These are phyloP conservation scores for Engraulis encrasicolus DNA, from an alignment of 2,113 vertebrate species.

Conservation along the genomic window DNA sequence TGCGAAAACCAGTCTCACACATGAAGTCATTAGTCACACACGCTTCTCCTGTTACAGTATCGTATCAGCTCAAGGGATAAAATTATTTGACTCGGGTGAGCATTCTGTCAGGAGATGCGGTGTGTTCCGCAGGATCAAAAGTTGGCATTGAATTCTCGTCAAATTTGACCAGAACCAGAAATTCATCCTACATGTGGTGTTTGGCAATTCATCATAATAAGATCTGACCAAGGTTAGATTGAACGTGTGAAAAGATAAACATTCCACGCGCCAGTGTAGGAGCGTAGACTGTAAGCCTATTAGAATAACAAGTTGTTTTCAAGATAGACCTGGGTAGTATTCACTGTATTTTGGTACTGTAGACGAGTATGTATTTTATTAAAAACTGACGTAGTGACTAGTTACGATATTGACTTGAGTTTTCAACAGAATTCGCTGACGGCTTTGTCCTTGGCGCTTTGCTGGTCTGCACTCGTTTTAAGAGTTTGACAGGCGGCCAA, in stretches of 20 bases:
- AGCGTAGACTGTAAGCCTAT: background rate
- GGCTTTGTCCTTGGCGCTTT: conserved; percentile 37
- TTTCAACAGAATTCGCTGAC: no score
- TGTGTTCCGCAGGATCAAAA: background rate
- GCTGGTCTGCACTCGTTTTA: background rate
- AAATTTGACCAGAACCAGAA: no score
- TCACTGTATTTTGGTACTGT: no score
- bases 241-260: background rate
- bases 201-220: background rate
- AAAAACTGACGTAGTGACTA: no score
- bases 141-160: background rate
- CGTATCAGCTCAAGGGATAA: background rate
- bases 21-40: background rate
- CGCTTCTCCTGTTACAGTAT: background rate
- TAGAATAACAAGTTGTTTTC: background rate
- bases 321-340: background rate
- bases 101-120: background rate
- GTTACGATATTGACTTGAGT: no score
- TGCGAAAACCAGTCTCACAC: background rate
- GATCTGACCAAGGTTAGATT: background rate
- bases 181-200: no score
- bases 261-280: background rate
- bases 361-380: background rate
- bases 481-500: background rate
- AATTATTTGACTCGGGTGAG: background rate